Percentiles rank a stretch among this genome's conserved stretches.
Evolutionary conservation across 2,113 vertebrate genomes (phyloP).

Genomic region (Forbesichthys agassizii): DNA sequence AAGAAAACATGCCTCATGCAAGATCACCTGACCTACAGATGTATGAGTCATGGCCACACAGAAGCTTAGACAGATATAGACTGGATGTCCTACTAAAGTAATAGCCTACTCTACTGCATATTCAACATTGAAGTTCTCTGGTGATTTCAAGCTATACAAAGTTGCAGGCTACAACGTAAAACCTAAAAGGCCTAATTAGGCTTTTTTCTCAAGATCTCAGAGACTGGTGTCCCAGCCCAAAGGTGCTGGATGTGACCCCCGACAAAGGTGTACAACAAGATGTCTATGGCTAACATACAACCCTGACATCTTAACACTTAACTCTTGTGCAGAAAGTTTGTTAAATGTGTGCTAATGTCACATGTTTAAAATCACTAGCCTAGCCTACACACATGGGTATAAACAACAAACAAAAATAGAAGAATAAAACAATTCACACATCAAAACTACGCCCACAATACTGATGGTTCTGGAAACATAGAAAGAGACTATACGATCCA

Average conservation of each 20-base stretch:
- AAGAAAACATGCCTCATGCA: not conserved
- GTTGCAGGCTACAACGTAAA: not conserved
- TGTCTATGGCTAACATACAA: no score
- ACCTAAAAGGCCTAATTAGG: no score
- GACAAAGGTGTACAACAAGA: not conserved
- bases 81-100: slow-evolving; percentile 2
- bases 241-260: no score
- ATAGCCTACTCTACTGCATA: not conserved
- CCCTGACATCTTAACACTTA: no score
- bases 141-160: not conserved
- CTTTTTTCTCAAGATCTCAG: not conserved
- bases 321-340: no score
- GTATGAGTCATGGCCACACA: slow-evolving; percentile 57
- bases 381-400: not conserved
- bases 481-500: not conserved
- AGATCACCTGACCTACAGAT: slow-evolving; percentile 12
- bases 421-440: not conserved
- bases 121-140: not conserved
- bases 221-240: no score
- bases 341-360: no score
- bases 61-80: slow-evolving; percentile 10
- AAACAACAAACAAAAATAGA: not conserved
- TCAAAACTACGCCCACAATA: not conserved
- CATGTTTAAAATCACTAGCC: not conserved
- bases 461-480: not conserved